Conservation (phyloP, 2,797 vertebrate genomes). For the Chaenodraco wilsoni region DNA sequence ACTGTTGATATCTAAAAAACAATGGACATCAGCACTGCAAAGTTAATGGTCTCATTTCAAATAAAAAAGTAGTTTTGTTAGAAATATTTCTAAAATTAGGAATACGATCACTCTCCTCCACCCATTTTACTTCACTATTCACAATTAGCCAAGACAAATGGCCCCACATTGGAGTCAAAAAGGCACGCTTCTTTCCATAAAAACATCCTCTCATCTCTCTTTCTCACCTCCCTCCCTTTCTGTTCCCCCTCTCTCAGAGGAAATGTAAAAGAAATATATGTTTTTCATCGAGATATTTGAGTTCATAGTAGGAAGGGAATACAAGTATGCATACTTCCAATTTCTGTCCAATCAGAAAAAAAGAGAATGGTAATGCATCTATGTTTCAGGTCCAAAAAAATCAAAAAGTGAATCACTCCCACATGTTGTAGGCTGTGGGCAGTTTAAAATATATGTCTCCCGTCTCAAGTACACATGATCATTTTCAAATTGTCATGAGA, state of each 20-base stretch:
- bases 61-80: constrained; percentile 41
- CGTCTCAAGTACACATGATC: constrained; percentile 35
- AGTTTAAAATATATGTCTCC: constrained; percentile 42
- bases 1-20: constrained; percentile 18
- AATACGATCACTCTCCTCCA: constrained; percentile 29
- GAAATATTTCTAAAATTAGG: constrained; percentile 38
- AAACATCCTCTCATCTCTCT: constrained; percentile 28
- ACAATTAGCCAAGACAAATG: constrained; percentile 40
- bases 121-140: constrained; percentile 29
- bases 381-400: constrained; percentile 33
- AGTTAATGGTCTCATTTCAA: constrained; percentile 29
- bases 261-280: constrained; percentile 40
- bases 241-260: constrained; percentile 33
- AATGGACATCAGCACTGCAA: constrained; percentile 27
- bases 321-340: constrained; percentile 38
- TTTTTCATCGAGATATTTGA: constrained; percentile 46
- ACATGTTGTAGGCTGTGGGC: constrained; percentile 54
- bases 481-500: constrained; percentile 42
- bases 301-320: constrained; percentile 42
- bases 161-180: constrained; percentile 32
- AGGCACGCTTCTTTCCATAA: constrained; percentile 21
- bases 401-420: constrained; percentile 59
- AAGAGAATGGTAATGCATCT: constrained; percentile 32
- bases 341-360: constrained; percentile 23
- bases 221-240: constrained; percentile 2